These are phyloP conservation scores for Aleiodes leptofemur DNA, from an alignment of 2,888 invertebrate species.

Conservation along the genomic window DNA sequence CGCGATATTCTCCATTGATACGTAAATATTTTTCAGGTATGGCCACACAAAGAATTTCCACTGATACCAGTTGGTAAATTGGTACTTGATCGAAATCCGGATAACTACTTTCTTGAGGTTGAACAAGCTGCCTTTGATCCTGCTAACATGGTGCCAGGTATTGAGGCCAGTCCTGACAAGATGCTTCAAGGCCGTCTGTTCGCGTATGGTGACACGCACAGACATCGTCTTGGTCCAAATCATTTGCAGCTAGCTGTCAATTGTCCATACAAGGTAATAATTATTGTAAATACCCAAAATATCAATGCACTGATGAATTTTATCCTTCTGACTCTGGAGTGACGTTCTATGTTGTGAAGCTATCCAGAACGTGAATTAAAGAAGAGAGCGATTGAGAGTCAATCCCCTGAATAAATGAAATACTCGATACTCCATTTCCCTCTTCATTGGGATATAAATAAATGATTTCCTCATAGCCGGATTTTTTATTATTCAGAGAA, in stretches of 20 bases:
- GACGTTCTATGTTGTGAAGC: no score
- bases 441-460: no score
- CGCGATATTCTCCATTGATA: neutral
- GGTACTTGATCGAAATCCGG: conserved; percentile 91
- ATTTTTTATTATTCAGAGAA: no score
- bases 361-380: no score
- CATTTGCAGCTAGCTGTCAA: conserved; percentile 96
- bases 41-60: conserved; percentile 92
- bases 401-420: no score
- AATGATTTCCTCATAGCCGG: no score
- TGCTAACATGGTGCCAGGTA: conserved; percentile 92
- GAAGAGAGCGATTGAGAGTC: no score
- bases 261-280: conserved; percentile 84
- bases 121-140: conserved; percentile 96
- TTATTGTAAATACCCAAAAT: no score
- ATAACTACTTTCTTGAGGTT: conserved; percentile 95
- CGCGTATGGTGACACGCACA: conserved; percentile 94
- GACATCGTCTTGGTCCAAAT: conserved; percentile 93
- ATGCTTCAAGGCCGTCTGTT: conserved; percentile 93
- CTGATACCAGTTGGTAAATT: conserved; percentile 92
- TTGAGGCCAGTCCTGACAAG: conserved; percentile 95
- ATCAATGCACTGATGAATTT: no score
- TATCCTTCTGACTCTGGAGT: no score
- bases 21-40: conserved; percentile 77
- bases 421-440: no score